Evolutionary conservation across 2,888 invertebrate species (phyloP), one percentile per base, ranked within the genome.

Genomic region (Andrena hattorfiana): DNA sequence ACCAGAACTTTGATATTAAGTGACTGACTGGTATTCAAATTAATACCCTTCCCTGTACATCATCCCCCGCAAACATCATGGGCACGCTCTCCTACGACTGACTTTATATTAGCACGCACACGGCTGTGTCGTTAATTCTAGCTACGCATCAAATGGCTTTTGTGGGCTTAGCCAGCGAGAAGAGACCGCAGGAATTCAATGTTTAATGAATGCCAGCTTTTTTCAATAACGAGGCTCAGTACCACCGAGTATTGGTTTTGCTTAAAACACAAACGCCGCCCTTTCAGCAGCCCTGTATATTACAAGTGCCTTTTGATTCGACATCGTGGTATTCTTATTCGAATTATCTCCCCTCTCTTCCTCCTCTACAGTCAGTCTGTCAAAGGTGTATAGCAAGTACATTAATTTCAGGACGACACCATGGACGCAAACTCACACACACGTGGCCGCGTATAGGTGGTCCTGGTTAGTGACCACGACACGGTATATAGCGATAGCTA

Each of bases 381-480:
- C 84, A 84, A 77, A 73, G 77, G 72, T 72, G 67, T 54, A 56
- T 49, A 60, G 64, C 49, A 71, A 71, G 74, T 82, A 81, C 69
- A 81, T 76, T 77, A 74, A 84, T 84, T 71, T 85, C 59, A 26
- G 59, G 42, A 59, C 72, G 75, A 75, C 85, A 77, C 63, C 77
- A 59, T 35, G 74, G 26, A 85, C 78, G 79, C 78, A 81, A 56
- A 72, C 80, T 30, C 67, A 42, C 35, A 20, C 35, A 42, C 35
- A 59, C 54, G 77, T 63, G 28, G 28, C 10, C 16, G 70, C 28
- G 81, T 80, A 60, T 81, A 82, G 86, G 85, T 87, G 87, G 87
- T 86, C 85, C 86, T 86, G 87, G 89, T 89, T 84, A 86, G 90
- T 90, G 90, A 91, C 92, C 90, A 85, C 90, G 89, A 89, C 90